A percentile compares a stretch with the other conserved stretches of the same genome.
Evolutionary conservation across 2,888 invertebrate species (phyloP).

Genomic region (Chloroclystis v-ata): DNA sequence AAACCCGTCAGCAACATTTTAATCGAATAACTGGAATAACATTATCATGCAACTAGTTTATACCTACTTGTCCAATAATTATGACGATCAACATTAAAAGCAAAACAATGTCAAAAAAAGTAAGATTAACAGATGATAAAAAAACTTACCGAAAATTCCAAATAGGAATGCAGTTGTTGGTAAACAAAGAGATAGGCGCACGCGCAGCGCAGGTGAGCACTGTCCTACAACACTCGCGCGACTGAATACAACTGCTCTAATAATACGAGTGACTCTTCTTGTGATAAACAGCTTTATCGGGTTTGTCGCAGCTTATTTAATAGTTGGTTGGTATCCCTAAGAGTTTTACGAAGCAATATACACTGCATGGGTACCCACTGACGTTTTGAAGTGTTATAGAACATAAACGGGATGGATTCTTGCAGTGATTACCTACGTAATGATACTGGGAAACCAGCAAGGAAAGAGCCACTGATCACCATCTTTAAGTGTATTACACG

Average conservation of each 20-base stretch:
- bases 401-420: no score
- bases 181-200: constrained; percentile 14
- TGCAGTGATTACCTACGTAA: no score
- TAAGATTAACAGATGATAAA: neutral
- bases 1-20: no score
- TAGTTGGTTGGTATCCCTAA: neutral
- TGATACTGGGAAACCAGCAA: neutral
- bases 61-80: no score
- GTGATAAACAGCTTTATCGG: constrained; percentile 24
- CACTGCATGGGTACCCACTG: no score
- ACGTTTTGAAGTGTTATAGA: no score
- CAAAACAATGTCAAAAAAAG: neutral
- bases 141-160: constrained; percentile 16
- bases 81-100: no score
- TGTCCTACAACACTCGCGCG: constrained; percentile 19
- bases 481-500: no score
- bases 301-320: constrained; percentile 10
- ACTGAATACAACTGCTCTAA: constrained; percentile 24
- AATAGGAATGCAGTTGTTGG: no score
- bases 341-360: no score
- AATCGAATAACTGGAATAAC: no score
- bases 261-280: constrained; percentile 21
- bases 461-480: neutral
- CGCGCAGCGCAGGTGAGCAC: constrained; percentile 14
- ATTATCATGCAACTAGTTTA: no score